Base-by-base conservation (phyloP, 2,888 invertebrate species). In the Boloria selene region DNA sequence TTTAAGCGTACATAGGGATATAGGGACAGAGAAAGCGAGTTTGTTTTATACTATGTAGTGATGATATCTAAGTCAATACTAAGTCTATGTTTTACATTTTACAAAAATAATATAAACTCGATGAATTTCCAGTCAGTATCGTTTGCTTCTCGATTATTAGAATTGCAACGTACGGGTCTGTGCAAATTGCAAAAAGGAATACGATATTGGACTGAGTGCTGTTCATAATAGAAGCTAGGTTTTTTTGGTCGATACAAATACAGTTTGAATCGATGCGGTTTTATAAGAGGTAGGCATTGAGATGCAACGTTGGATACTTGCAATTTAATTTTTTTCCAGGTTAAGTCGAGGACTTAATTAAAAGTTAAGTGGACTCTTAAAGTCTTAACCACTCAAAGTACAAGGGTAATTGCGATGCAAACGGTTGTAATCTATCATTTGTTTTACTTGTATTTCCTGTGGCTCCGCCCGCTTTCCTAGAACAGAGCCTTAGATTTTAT, bases 271-370 rank as follows among this genome's bases (percentile, higher is more conserved):
- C 45, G 66, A 52, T 60, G 26, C 17, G 66, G 63, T 55, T 63
- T 55, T 47, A 63, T 51, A 60, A 62, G 66, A 63, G 62, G 68
- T 58, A 61, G 58, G 55, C 51, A 64, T 45, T 44, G 42, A 45
- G 51, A 45, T 52, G 55, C 49, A 58, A 60, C 64, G 60, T 60
- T 62, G 51, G 62, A 68, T 67, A 70, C 62, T 70, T 70, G 52
- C 47, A 18, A 54, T 47, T 61, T 65, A 60, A 54, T 62, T 65
- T 67, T 64, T 70, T 55, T 53, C 18, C 59, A 52, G 54, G 45
- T 31, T 26, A 58, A 47, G 62, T 54, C 17, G 45, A 47, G 51
- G 56, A 64, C 52, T 45, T 68, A 68, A 68, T 68, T 68, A 68
- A 58, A 65, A 51, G 58, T 44, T 49, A 52, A 55, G 56, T 56